phyloP scores from a whole-genome alignment of 2,797 vertebrate species.

The Caiman crocodilus region DNA sequence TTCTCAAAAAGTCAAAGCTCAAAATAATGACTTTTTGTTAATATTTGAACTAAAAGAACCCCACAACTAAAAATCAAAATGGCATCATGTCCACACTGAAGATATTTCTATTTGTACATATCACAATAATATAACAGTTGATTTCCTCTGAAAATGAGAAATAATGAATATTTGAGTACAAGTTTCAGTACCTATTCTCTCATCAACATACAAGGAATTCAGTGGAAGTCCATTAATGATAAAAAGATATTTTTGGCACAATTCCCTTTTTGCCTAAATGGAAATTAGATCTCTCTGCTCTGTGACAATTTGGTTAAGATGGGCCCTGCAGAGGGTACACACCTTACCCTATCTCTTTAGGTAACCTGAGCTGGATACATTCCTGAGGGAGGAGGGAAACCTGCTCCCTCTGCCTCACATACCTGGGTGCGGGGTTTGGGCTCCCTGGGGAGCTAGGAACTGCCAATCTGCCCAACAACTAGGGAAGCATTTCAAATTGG shows the following conservation, averaged over 20 bases:
- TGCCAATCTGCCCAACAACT: too few species aligned
- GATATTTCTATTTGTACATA: not conserved
- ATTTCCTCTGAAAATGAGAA: slow-evolving; percentile 12
- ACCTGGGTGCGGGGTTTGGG: too few species aligned
- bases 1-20: not conserved
- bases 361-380: too few species aligned
- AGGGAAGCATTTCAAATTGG: too few species aligned
- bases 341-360: too few species aligned
- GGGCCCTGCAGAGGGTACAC: too few species aligned
- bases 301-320: too few species aligned
- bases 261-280: slow-evolving; percentile 39
- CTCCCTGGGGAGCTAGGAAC: too few species aligned
- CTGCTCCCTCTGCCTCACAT: too few species aligned
- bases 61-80: not conserved
- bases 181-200: not conserved
- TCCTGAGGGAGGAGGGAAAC: too few species aligned
- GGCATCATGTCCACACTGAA: not conserved
- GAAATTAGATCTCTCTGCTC: not conserved
- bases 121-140: not conserved
- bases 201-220: not conserved
- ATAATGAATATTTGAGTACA: not conserved
- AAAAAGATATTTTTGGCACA: slow-evolving; percentile 47
- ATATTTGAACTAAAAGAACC: not conserved
- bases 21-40: slow-evolving; percentile 32
- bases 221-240: slow-evolving; percentile 23